phyloP scores from a whole-genome alignment of 2,113 vertebrate genomes.

The Boulengeromyrus knoepffleri region DNA sequence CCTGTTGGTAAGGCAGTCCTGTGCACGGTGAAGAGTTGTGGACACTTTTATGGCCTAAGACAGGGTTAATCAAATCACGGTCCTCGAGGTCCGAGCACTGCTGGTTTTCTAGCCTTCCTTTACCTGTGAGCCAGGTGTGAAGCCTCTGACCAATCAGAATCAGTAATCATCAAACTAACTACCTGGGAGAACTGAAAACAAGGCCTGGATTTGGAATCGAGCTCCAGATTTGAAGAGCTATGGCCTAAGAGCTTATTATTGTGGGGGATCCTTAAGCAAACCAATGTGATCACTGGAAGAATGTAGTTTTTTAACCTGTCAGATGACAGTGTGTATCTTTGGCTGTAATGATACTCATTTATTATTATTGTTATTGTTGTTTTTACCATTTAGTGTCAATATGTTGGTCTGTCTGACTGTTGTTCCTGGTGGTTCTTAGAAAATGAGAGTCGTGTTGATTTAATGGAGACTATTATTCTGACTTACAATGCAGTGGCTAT shows the following conservation, averaged over 20 bases:
- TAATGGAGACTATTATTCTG: background rate
- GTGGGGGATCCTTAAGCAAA: background rate
- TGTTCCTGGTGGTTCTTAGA: background rate
- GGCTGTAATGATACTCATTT: background rate
- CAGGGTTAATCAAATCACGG: no score
- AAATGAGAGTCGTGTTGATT: background rate
- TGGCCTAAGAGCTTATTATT: background rate
- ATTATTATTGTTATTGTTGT: background rate
- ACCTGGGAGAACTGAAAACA: no score
- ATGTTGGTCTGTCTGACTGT: background rate
- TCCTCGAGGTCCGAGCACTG: no score
- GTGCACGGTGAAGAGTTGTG: background rate
- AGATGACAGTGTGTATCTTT: background rate
- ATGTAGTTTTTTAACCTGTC: background rate
- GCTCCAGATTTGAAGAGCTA: no score
- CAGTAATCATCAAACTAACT: no score
- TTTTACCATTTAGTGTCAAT: background rate
- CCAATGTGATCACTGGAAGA: background rate
- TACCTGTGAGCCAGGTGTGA: no score
- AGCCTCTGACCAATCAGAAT: no score
- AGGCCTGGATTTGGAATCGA: no score
- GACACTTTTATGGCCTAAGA: background rate
- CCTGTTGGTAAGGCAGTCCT: background rate
- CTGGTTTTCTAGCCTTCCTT: no score
- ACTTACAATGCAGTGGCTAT: background rate